Percentiles rank a stretch among this genome's conserved stretches.
These are phyloP conservation scores for Ceramica pisi DNA, from an alignment of 2,888 invertebrate genomes.

Conservation along the genomic window DNA sequence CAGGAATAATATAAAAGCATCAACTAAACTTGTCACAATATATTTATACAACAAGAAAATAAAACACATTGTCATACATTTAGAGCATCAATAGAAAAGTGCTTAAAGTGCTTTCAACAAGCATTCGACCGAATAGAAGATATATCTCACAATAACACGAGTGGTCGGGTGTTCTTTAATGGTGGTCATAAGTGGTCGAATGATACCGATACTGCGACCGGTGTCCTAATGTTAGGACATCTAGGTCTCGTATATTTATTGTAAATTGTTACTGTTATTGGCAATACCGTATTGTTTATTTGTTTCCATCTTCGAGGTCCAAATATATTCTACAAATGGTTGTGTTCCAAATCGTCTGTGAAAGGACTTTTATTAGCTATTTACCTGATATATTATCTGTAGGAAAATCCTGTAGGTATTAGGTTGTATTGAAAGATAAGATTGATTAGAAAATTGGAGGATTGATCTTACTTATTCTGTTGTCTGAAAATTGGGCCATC, in stretches of 20 bases:
- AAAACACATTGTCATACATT: conserved; percentile 12
- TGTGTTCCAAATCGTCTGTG: not conserved
- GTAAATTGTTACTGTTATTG: conserved; percentile 13
- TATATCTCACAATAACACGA: conserved; percentile 23
- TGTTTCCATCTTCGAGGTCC: not conserved
- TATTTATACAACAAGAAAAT: conserved; percentile 9
- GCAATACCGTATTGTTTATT: conserved; percentile 8
- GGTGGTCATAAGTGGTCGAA: conserved; percentile 7
- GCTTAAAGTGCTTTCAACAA: conserved; percentile 21
- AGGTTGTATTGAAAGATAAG: not conserved
- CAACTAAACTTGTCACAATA: not conserved
- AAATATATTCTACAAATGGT: conserved; percentile 10
- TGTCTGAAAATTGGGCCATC: not conserved
- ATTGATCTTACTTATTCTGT: conserved; percentile 3
- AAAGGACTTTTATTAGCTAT: conserved; percentile 4
- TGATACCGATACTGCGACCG: conserved; percentile 9
- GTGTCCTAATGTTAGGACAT: conserved; percentile 12
- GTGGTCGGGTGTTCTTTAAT: not conserved
- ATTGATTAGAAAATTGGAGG: not conserved
- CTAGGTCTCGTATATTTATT: conserved; percentile 8
- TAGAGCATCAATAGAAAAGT: conserved; percentile 18
- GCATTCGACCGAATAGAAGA: conserved; percentile 13
- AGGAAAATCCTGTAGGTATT: not conserved
- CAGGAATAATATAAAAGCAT: not conserved
- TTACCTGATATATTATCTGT: conserved; percentile 14